Evolutionary conservation across 2,797 vertebrate species (phyloP), one percentile per base, ranked within the genome.

Genomic region (Iguana delicatissima): DNA sequence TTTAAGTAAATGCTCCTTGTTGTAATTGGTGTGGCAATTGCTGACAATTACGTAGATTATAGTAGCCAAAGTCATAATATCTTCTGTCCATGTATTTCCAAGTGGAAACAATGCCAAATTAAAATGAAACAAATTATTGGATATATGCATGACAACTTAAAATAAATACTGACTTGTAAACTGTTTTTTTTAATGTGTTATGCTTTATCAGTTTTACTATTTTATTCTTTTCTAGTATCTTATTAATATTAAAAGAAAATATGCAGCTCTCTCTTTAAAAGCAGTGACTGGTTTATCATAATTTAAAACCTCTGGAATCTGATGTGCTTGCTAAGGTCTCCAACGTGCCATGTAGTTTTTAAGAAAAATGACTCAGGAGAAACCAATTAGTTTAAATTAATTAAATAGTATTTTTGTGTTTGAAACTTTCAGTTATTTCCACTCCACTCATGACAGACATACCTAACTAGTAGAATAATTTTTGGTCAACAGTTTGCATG

Each of bases 31-130:
- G 6, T 88, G 89, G 72, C 79, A 86, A 35, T 6, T 81, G 46
- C 80, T n/a, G n/a, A n/a, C n/a, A n/a, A n/a, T n/a, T n/a, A n/a
- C n/a, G n/a, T n/a, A 13, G 52, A 35, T 26, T 91, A n/a, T 92
- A 83, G 89, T n/a, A 85, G 69, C 14, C 80, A 95, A 55, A 24
- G 12, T 89, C 2, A 76, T 64, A 92, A 86, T 91, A 59, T 59
- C 20, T 16, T 18, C 57, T 91, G 72, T 84, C n/a, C 29, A 38
- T 91, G 86, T 59, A 38, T 0, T 1, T 3, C 13, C 26, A 29
- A 24, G 3, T 38, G 35, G 18, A 74, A 74, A 4, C 38, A 0
- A 35, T 72, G 32, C 69, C 32, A 72, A 72, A 72, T n/a, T 72
- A 72, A 72, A 72, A 72, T n/a, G 29, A 72, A 72, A 59, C 16